Conservation (phyloP, 2,797 vertebrate genomes). For the Xenopus petersii region DNA sequence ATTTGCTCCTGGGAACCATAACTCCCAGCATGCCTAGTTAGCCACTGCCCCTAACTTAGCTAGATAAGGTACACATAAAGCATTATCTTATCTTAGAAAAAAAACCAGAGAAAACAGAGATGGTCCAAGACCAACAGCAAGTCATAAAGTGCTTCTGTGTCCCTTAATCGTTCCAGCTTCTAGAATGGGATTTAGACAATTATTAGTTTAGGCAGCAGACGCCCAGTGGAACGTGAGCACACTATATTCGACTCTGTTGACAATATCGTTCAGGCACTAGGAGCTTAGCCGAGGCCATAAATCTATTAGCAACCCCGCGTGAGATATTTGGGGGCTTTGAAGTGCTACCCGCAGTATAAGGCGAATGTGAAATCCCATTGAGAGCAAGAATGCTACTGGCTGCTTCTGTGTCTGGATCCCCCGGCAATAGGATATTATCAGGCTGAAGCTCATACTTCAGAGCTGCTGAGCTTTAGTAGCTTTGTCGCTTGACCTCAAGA, state of each 20-base stretch:
- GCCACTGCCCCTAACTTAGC: too few relatives aligned
- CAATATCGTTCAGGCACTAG: neutral
- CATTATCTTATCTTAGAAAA: neutral
- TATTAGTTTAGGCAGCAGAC: neutral
- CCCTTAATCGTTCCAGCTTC: neutral
- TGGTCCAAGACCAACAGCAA: neutral
- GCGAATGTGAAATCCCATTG: neutral
- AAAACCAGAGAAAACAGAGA: neutral
- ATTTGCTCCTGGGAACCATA: too few relatives aligned
- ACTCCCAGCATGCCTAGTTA: too few relatives aligned
- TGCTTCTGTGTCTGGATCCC: neutral
- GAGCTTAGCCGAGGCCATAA: constrained; percentile 13
- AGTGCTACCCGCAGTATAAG: constrained; percentile 1
- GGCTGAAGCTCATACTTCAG: too few relatives aligned
- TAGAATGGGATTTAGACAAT: neutral
- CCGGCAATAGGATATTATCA: too few relatives aligned
- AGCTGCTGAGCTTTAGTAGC: too few relatives aligned
- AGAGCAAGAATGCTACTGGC: neutral
- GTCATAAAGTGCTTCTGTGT: neutral
- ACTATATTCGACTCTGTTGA: neutral
- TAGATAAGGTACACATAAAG: neutral
- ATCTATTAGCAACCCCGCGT: constrained; percentile 16
- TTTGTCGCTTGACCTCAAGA: too few relatives aligned
- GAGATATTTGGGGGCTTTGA: neutral
- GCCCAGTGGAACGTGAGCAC: neutral